Conservation (phyloP, 2,113 vertebrate genomes). For the Cochlearius cochlearius region DNA sequence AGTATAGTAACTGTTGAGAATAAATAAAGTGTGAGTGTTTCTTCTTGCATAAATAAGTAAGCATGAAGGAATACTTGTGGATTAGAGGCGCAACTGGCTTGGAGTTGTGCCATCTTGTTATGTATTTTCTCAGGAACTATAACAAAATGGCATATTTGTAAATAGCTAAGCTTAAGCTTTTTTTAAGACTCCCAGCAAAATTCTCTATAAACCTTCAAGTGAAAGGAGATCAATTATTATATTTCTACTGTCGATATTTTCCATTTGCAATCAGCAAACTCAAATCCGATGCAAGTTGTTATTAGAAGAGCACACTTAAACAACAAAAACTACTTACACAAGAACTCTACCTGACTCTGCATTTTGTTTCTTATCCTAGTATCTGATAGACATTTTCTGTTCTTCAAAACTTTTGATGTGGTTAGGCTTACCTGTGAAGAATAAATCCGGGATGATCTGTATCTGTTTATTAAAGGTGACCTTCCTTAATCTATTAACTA, state of each 20-base stretch:
- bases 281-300: not conserved
- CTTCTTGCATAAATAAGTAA: not conserved
- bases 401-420: not conserved
- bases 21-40: not conserved
- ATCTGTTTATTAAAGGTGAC: constrained; percentile 14
- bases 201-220: not conserved
- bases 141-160: not conserved
- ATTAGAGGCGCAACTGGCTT: not conserved
- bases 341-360: not conserved
- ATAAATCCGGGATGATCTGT: not conserved
- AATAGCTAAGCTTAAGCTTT: not conserved
- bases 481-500: not conserved
- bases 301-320: not conserved
- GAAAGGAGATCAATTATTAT: not conserved
- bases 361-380: not conserved
- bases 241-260: not conserved
- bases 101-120: not conserved
- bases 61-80: not conserved
- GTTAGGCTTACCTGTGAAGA: not conserved
- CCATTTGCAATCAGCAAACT: not conserved
- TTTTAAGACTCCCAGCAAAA: not conserved
- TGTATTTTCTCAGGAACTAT: not conserved
- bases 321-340: not conserved
- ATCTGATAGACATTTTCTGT: not conserved
- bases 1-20: not conserved